Evolutionary conservation across 92 coral and sea anemone genomes (phyloP).

Genomic region (Chrysogorgia sp.): DNA sequence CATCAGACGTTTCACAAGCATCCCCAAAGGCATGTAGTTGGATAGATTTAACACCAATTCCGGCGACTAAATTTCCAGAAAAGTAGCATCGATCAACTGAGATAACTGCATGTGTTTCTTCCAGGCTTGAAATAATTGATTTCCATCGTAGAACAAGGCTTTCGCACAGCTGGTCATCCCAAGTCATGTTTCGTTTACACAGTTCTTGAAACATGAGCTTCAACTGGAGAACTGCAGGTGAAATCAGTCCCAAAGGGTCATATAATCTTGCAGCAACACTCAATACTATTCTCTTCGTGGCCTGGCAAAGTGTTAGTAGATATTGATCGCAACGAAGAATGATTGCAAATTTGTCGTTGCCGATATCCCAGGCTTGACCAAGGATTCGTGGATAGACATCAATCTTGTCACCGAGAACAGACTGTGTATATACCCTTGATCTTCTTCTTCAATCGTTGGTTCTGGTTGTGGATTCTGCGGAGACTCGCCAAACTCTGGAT

Average conservation of each 20-base stretch:
- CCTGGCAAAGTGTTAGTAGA: not conserved
- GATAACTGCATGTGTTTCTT: not conserved
- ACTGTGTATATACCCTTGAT: not conserved
- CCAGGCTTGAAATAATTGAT: not conserved
- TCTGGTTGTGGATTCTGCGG: not conserved
- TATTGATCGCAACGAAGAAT: not conserved
- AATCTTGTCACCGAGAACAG: not conserved
- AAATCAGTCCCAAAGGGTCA: conserved; percentile 12
- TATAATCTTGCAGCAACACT: conserved; percentile 3
- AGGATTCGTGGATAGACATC: not conserved
- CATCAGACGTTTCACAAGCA: conserved; percentile 32
- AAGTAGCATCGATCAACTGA: conserved; percentile 18
- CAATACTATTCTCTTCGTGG: not conserved
- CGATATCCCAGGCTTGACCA: conserved; percentile 6
- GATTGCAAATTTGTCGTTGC: not conserved
- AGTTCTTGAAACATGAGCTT: conserved; percentile 12
- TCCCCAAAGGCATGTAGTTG: conserved; percentile 48
- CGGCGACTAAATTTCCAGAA: not conserved
- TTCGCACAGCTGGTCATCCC: conserved; percentile 23
- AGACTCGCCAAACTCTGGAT: too few relatives aligned
- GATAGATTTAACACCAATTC: not conserved
- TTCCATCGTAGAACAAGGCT: conserved; percentile 3
- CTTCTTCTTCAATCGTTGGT: not conserved
- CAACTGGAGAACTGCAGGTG: conserved; percentile 6
- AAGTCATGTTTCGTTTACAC: not conserved